Conservation (phyloP, 35 echinoderm and acorn worm species). For the Eucidaris tribuloides region DNA sequence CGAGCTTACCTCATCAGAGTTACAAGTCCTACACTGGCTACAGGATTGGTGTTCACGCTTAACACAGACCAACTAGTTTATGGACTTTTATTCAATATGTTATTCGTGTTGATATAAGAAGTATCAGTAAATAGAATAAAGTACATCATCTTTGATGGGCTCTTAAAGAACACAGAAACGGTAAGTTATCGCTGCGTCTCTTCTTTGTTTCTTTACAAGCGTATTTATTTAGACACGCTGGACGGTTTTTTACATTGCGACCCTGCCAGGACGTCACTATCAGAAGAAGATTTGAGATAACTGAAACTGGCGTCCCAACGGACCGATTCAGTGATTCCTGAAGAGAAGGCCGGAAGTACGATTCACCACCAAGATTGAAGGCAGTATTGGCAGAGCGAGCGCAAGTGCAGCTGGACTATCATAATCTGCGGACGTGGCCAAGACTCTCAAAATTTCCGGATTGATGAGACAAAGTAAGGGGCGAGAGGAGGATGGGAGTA, state of each 20-base stretch:
- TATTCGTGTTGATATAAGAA: too few relatives aligned
- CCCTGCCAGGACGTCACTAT: background rate
- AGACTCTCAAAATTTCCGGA: background rate
- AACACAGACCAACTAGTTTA: too few relatives aligned
- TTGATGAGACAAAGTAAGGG: background rate
- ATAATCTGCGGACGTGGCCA: background rate
- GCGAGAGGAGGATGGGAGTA: background rate
- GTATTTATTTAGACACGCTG: too few relatives aligned
- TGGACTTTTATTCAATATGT: too few relatives aligned
- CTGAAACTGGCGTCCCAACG: background rate
- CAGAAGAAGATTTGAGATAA: background rate
- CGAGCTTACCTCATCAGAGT: too few relatives aligned
- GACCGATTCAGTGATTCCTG: background rate
- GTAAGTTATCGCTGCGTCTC: too few relatives aligned
- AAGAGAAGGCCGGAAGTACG: background rate
- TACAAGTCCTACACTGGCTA: too few relatives aligned
- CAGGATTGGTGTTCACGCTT: too few relatives aligned
- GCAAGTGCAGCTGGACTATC: background rate
- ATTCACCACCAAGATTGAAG: background rate
- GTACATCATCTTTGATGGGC: too few relatives aligned
- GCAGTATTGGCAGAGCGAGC: background rate
- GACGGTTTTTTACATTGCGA: background rate
- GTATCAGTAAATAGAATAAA: too few relatives aligned
- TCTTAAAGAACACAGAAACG: too few relatives aligned
- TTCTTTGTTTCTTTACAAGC: too few relatives aligned